Conservation (phyloP, 1,140 invertebrate species). For the Leptonema lineaticorne region DNA sequence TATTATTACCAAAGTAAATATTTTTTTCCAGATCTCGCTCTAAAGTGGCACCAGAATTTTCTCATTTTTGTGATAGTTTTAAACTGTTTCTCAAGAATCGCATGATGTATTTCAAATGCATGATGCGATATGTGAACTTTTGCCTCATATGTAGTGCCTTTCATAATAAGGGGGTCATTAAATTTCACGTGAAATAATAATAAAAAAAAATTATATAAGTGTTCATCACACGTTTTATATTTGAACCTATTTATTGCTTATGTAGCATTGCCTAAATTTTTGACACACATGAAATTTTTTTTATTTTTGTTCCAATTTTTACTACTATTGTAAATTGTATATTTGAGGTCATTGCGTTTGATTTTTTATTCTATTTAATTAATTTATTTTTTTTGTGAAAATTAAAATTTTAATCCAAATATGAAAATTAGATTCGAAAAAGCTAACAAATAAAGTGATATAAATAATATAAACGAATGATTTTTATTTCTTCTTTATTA, state of each 20-base stretch:
- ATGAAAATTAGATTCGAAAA: neutral
- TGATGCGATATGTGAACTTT: conserved; percentile 16
- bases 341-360: neutral
- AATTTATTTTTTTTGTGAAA: neutral
- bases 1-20: too few species aligned
- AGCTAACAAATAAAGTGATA: neutral
- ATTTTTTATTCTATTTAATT: neutral
- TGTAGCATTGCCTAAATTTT: neutral
- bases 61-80: too few species aligned
- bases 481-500: neutral
- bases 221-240: conserved; percentile 20
- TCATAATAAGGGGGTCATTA: conserved; percentile 8
- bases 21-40: too few species aligned
- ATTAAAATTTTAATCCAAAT: neutral
- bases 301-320: neutral
- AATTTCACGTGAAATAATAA: too few species aligned
- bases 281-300: neutral
- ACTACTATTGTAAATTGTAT: too few species aligned
- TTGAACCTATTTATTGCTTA: conserved; percentile 11
- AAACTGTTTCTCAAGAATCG: too few species aligned
- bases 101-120: too few species aligned
- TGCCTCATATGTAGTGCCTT: conserved; percentile 25
- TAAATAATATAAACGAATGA: neutral
- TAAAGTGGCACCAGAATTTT: too few species aligned
- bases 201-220: neutral